Evolutionary conservation across 2,797 vertebrate species (phyloP).

Genomic region (Tenualosa ilisha): DNA sequence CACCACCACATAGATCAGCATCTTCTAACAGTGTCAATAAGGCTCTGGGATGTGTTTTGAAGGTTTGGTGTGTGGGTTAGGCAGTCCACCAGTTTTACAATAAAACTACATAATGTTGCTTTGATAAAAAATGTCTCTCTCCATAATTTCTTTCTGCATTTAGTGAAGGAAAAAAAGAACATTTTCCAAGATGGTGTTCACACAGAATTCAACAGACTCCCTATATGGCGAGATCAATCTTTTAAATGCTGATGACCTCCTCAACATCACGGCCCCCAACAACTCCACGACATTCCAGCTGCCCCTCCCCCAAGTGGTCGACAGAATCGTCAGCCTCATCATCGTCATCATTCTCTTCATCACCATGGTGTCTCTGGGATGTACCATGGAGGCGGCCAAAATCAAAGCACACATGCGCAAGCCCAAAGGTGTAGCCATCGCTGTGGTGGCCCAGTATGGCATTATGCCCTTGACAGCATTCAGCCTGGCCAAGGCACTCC

Average conservation of each 20-base stretch:
- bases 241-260: conserved; percentile 33
- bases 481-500: conserved; percentile 72
- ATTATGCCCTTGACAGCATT: conserved; percentile 84
- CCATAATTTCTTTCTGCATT: not conserved
- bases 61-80: too few species aligned
- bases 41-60: too few species aligned
- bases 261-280: conserved; percentile 52
- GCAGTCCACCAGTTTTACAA: too few species aligned
- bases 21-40: too few species aligned
- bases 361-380: conserved; percentile 78
- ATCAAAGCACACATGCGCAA: conserved; percentile 79
- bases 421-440: conserved; percentile 76
- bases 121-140: not conserved
- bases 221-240: not conserved
- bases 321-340: conserved; percentile 60
- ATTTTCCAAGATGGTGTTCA: not conserved
- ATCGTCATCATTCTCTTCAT: conserved; percentile 57
- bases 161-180: not conserved
- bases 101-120: too few species aligned
- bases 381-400: conserved; percentile 81
- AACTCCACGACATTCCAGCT: not conserved
- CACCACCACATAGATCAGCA: too few species aligned
- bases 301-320: conserved; percentile 27
- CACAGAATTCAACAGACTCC: not conserved
- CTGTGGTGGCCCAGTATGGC: conserved; percentile 76